phyloP scores from a whole-genome alignment of 1,140 invertebrate genomes.

The Globodera rostochiensis region DNA sequence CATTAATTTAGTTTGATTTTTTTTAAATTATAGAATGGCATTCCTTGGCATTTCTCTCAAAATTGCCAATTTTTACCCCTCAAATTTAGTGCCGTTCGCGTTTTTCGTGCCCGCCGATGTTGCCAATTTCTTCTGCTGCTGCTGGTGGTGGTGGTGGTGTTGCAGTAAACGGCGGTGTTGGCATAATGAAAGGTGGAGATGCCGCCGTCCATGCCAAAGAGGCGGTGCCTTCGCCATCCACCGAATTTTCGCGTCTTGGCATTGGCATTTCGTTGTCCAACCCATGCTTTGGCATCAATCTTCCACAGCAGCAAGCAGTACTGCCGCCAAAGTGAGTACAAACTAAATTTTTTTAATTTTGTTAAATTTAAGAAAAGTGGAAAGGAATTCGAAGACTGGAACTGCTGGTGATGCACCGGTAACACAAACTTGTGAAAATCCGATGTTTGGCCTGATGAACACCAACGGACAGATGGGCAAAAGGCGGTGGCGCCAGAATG shows the following conservation, averaged over 20 bases:
- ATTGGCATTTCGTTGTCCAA: slow-evolving; percentile 56
- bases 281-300: slow-evolving; percentile 40
- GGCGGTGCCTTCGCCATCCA: slow-evolving; percentile 60
- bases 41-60: no score
- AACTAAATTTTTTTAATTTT: no score
- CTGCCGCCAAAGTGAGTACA: no score
- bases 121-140: not conserved
- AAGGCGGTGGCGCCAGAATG: not conserved
- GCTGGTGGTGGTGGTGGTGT: not conserved
- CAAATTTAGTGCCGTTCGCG: not conserved
- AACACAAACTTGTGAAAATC: not conserved
- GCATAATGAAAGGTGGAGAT: not conserved
- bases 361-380: not conserved
- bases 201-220: not conserved
- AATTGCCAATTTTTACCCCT: not conserved
- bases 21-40: no score
- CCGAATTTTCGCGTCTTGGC: slow-evolving; percentile 56
- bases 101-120: slow-evolving; percentile 7
- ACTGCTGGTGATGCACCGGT: no score
- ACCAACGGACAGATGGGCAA: not conserved
- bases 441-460: not conserved
- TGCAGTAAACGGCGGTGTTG: not conserved
- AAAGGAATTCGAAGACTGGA: not conserved
- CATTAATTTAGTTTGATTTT: no score
- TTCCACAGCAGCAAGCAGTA: not conserved